Conservation (phyloP, 2,797 vertebrate genomes). For the Orestias chungarensis region DNA sequence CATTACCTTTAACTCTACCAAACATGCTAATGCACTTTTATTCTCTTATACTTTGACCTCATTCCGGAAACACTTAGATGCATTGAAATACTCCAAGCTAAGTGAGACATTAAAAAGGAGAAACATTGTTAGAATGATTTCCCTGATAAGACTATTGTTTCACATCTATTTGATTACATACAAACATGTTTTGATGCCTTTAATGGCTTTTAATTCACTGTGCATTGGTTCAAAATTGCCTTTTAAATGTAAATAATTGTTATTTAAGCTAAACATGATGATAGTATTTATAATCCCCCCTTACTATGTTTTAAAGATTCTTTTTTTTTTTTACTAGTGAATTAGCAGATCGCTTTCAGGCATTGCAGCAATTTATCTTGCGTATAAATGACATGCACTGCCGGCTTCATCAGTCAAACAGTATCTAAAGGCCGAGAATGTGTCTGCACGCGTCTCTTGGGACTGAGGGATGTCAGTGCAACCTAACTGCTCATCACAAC, state of each 20-base stretch:
- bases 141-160: no score
- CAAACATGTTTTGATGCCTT: background rate
- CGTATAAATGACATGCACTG: slow-evolving; percentile 20
- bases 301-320: background rate
- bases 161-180: background rate
- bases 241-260: no score
- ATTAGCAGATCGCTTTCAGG: background rate
- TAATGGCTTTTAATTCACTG: background rate
- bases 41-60: background rate
- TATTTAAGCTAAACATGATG: background rate
- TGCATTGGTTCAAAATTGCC: background rate
- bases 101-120: background rate
- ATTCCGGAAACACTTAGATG: background rate
- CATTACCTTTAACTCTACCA: no score
- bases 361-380: background rate
- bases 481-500: slow-evolving; percentile 85
- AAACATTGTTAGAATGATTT: no score
- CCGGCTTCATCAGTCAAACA: slow-evolving; percentile 26
- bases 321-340: background rate
- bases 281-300: background rate
- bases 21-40: no score
- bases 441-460: slow-evolving; percentile 69
- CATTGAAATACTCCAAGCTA: no score
- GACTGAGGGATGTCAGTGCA: slow-evolving; percentile 79
- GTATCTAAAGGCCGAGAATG: slow-evolving; percentile 71